Conservation (phyloP, 2,888 invertebrate genomes). For the Andricus curvator region DNA sequence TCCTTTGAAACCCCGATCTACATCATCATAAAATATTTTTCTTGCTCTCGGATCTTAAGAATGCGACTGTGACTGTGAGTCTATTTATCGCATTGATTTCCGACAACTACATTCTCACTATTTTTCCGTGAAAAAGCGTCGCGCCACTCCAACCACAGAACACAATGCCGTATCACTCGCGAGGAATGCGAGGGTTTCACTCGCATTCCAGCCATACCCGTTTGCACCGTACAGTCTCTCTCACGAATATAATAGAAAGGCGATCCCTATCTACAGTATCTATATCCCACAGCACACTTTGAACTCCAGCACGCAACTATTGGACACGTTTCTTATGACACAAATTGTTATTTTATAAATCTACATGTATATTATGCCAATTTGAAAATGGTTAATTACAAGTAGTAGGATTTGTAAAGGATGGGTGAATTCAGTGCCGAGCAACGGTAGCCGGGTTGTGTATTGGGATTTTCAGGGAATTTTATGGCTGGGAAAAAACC, state of each 20-base stretch:
- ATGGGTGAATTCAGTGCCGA: no score
- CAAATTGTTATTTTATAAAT: no score
- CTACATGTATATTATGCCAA: no score
- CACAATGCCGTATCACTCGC: slow-evolving; percentile 50
- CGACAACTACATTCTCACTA: slow-evolving; percentile 25
- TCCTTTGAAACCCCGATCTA: not conserved
- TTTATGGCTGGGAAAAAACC: no score
- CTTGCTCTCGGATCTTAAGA: not conserved
- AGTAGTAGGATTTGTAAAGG: no score
- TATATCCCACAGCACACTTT: not conserved
- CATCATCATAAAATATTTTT: not conserved
- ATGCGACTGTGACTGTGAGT: slow-evolving; percentile 21
- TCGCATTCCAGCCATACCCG: slow-evolving; percentile 57
- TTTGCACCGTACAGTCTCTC: slow-evolving; percentile 38
- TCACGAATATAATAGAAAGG: slow-evolving; percentile 37
- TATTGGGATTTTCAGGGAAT: no score
- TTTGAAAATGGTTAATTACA: no score
- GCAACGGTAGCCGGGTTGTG: no score
- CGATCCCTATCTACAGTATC: slow-evolving; percentile 14
- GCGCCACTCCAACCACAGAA: slow-evolving; percentile 42
- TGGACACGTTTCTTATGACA: not conserved
- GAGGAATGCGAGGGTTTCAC: slow-evolving; percentile 59
- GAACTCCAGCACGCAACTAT: not conserved
- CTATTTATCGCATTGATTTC: slow-evolving; percentile 41
- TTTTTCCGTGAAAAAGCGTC: slow-evolving; percentile 19